Base-by-base conservation (phyloP, 2,888 invertebrate genomes). In the Antheraea assamensis region DNA sequence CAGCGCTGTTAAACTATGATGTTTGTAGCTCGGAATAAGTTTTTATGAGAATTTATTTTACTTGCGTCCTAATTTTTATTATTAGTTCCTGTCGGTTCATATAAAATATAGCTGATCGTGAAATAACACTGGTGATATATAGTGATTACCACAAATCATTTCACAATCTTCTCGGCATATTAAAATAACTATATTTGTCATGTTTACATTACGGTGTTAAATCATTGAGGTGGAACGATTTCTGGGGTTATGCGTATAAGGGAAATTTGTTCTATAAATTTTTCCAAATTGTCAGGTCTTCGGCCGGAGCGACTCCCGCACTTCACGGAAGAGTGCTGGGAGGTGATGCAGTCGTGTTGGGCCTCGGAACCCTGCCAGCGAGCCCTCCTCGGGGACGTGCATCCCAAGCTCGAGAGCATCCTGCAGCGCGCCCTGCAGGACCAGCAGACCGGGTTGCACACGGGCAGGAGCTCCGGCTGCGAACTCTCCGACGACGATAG, bases 261-360 rank as follows among this genome's bases (percentile, higher is more conserved):
- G 21, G 2, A n/a, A 4, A 35, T 10, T n/a, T 55, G 3, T 8
- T 10, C 15, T 27, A 61, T 30, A 27, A 27, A 4, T 17, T 42
- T 42, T 3, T 24, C 30, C n/a, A 0, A 15, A 19, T 75, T 3
- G 55, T 0, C 82, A 98, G 98, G 98, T 73, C 95, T 97, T 17
- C 95, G 98, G 10, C 98, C 98, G 3, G 98, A 98, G 87, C 95
- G 97, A 72, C 91, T 98, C 24, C 92, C 96, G 0, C 94, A 96
- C 77, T 98, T 98, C 91, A 95, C 97, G 71, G 96, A 96, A 75
- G 96, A 96, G 35, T 98, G 98, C 85, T 98, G 98, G 98, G 93
- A 95, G 71, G 91, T 98, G 58, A 98, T 98, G 98, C 95, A 97
- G 85, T 95, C 96, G 58, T 98, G 98, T 85, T 98, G 98, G 98